These are phyloP conservation scores for Ancistrus triradiatus DNA, from an alignment of 2,113 vertebrate species.

Conservation along the genomic window DNA sequence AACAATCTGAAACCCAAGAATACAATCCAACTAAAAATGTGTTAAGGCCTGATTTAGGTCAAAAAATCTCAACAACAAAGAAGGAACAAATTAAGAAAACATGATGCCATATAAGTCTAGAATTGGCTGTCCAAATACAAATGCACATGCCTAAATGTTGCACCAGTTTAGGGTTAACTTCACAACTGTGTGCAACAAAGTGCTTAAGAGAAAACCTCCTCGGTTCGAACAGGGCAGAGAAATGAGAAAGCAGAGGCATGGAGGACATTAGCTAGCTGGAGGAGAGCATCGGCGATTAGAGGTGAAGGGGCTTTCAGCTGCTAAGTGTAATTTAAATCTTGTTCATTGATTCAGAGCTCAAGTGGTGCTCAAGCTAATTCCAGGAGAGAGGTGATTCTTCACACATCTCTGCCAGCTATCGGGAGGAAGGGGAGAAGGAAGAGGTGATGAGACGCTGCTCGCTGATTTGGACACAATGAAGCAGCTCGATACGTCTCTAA, in stretches of 20 bases:
- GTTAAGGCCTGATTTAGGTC: no score
- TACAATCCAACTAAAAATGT: no score
- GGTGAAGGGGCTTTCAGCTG: constrained; percentile 51
- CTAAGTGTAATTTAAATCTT: constrained; percentile 52
- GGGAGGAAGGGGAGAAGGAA: not conserved
- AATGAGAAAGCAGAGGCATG: constrained; percentile 9
- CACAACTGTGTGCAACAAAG: not conserved
- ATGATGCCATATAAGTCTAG: no score
- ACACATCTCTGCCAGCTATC: constrained; percentile 8
- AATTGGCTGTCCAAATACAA: no score
- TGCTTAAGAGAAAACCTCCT: not conserved
- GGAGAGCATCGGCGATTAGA: constrained; percentile 48
- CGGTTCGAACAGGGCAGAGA: not conserved
- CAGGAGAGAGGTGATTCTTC: constrained; percentile 36
- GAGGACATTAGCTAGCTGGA: constrained; percentile 12
- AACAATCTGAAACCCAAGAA: no score
- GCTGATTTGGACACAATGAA: not conserved
- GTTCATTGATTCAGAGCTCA: constrained; percentile 51
- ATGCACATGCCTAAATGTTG: not conserved
- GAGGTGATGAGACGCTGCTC: not conserved
- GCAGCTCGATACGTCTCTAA: not conserved
- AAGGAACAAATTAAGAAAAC: no score
- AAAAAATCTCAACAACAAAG: no score
- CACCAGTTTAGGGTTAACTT: not conserved
- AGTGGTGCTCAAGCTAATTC: constrained; percentile 56